Percentiles rank a stretch among this genome's conserved stretches.
Evolutionary conservation across 2,797 vertebrate species (phyloP).

Genomic region (Myiotriccus ornatus): DNA sequence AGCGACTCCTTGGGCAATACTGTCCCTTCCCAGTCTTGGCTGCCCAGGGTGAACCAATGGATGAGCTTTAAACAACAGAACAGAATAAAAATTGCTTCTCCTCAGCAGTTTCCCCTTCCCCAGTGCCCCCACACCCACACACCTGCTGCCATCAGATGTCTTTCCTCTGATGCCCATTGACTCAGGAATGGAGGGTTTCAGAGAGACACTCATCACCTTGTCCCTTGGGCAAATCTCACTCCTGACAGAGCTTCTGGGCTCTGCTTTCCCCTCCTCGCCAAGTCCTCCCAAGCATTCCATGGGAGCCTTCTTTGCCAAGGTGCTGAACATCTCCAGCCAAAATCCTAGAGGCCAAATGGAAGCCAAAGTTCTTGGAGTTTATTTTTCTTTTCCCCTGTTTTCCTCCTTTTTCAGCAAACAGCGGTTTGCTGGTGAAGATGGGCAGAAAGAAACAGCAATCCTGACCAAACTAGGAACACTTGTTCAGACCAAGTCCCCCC

Average conservation of each 20-base stretch:
- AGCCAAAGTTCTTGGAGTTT: not conserved
- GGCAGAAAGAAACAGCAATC: not conserved
- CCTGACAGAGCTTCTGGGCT: not conserved
- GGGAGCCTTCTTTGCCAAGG: not conserved
- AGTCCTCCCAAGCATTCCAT: not conserved
- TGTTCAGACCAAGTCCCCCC: not conserved
- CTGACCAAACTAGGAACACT: not conserved
- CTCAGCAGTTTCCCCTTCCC: not conserved
- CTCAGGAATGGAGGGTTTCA: not conserved
- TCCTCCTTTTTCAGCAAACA: not conserved
- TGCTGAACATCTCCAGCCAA: not conserved
- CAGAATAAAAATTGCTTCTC: not conserved
- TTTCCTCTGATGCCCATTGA: accelerated
- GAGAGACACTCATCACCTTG: not conserved
- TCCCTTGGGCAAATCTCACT: not conserved
- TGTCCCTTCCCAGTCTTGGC: not conserved
- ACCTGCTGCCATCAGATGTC: not conserved
- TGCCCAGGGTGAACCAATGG: not conserved
- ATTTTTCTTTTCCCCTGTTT: not conserved
- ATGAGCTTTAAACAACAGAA: not conserved
- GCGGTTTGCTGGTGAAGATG: not conserved
- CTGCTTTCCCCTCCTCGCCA: not conserved
- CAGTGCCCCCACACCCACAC: not conserved
- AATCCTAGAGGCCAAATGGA: not conserved
- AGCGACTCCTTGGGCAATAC: not conserved